Evolutionary conservation across 2,113 vertebrate species (phyloP).

Genomic region (Bos taurus): DNA sequence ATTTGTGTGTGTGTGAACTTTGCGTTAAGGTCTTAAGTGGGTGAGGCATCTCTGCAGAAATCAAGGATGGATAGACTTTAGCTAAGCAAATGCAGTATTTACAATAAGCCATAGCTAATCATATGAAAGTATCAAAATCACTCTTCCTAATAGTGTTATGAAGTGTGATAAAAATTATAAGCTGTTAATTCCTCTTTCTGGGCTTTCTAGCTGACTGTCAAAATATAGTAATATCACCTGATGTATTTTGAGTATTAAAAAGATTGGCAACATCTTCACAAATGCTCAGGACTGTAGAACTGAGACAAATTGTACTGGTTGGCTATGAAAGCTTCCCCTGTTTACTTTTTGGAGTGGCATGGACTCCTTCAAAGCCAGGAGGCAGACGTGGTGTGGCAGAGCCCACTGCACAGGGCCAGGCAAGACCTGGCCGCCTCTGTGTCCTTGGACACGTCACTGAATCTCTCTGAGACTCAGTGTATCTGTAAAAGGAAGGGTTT

Average conservation of each 20-base stretch:
- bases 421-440: neutral
- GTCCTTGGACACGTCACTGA: neutral
- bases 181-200: constrained; percentile 18
- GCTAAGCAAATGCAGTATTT: neutral
- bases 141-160: neutral
- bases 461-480: neutral
- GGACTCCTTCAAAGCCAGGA: neutral
- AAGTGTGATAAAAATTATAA: neutral
- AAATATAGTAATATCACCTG: neutral
- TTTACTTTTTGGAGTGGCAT: too few species aligned
- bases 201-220: constrained; percentile 3
- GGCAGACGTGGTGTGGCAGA: neutral
- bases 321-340: neutral
- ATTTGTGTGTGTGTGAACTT: neutral
- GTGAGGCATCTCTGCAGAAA: neutral
- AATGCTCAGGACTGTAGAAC: neutral
- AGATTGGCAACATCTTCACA: neutral
- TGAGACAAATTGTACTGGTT: neutral
- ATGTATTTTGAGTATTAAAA: constrained; percentile 7
- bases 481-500: neutral
- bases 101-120: neutral
- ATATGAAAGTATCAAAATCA: neutral
- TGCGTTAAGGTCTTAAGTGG: neutral
- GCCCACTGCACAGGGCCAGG: too few species aligned
- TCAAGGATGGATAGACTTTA: neutral